These are phyloP conservation scores for Pollenia amentaria DNA, from an alignment of 2,888 invertebrate genomes.

Conservation along the genomic window DNA sequence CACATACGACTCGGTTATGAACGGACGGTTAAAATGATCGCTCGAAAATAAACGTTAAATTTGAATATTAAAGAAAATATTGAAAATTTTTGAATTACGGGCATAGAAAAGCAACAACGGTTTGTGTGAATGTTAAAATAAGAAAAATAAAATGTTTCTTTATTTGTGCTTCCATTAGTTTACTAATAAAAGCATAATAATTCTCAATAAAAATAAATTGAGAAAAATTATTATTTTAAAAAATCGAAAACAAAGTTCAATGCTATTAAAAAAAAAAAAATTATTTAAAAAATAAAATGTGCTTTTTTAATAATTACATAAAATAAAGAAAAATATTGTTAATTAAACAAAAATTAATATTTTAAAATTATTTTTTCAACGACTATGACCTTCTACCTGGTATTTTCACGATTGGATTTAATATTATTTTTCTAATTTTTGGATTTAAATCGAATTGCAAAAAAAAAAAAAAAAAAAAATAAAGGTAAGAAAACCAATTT, in stretches of 20 bases:
- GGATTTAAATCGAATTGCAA: conserved; percentile 3
- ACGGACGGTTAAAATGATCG: conserved; percentile 67
- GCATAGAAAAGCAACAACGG: conserved; percentile 22
- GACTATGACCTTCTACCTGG: conserved; percentile 52
- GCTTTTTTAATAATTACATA: conserved; percentile 27
- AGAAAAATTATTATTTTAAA: not conserved
- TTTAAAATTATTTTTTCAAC: conserved; percentile 20
- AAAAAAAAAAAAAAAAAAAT: not conserved
- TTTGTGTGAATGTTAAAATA: conserved; percentile 44
- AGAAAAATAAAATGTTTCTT: conserved; percentile 14
- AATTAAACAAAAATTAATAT: conserved; percentile 42
- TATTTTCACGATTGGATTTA: conserved; percentile 63
- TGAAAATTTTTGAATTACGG: conserved; percentile 25
- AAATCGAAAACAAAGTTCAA: conserved; percentile 20
- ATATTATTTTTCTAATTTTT: conserved; percentile 13
- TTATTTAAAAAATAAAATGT: conserved; percentile 48
- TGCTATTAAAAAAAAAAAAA: conserved; percentile 25
- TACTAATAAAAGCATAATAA: conserved; percentile 51
- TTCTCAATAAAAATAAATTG: conserved; percentile 34
- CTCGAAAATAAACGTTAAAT: conserved; percentile 67
- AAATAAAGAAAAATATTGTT: conserved; percentile 23
- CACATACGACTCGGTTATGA: conserved; percentile 60
- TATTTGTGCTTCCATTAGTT: conserved; percentile 45
- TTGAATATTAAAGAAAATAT: conserved; percentile 43
- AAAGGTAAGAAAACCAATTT: conserved; percentile 47